Percentiles rank a stretch among this genome's conserved stretches.
Conservation (phyloP, 2,888 invertebrate genomes). For the Entomobrya multifasciata region DNA sequence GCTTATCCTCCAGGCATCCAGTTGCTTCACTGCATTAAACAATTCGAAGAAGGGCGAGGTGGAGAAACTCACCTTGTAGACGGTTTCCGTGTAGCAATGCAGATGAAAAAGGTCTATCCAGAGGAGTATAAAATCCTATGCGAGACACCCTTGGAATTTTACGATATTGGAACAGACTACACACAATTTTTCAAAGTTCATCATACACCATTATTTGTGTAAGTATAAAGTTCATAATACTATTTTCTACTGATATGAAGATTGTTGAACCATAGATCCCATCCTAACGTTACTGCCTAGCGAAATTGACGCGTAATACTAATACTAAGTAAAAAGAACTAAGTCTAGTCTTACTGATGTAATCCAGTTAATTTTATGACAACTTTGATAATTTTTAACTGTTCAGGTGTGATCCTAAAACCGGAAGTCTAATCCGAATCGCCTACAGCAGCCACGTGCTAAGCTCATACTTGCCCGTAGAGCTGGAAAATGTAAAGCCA, state of each 20-base stretch:
- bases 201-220: slow-evolving; percentile 79
- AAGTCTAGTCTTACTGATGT: too few relatives aligned
- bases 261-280: too few relatives aligned
- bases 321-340: too few relatives aligned
- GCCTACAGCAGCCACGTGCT: slow-evolving; percentile 89
- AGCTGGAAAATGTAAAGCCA: slow-evolving; percentile 84
- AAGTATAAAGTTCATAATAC: slow-evolving; percentile 56
- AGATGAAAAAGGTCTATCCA: slow-evolving; percentile 84
- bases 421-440: slow-evolving; percentile 85
- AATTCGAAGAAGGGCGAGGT: slow-evolving; percentile 83
- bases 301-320: not conserved
- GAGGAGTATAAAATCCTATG: slow-evolving; percentile 84
- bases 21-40: slow-evolving; percentile 87
- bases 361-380: too few relatives aligned
- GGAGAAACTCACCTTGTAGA: slow-evolving; percentile 88
- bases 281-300: too few relatives aligned
- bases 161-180: slow-evolving; percentile 87
- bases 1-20: slow-evolving; percentile 88
- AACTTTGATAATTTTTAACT: too few relatives aligned
- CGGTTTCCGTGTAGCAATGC: slow-evolving; percentile 85
- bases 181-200: slow-evolving; percentile 84
- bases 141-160: slow-evolving; percentile 86
- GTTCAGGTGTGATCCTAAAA: slow-evolving; percentile 81
- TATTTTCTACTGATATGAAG: too few relatives aligned
- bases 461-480: slow-evolving; percentile 83